Evolutionary conservation across 2,797 vertebrate genomes (phyloP).

Genomic region (Betta splendens): DNA sequence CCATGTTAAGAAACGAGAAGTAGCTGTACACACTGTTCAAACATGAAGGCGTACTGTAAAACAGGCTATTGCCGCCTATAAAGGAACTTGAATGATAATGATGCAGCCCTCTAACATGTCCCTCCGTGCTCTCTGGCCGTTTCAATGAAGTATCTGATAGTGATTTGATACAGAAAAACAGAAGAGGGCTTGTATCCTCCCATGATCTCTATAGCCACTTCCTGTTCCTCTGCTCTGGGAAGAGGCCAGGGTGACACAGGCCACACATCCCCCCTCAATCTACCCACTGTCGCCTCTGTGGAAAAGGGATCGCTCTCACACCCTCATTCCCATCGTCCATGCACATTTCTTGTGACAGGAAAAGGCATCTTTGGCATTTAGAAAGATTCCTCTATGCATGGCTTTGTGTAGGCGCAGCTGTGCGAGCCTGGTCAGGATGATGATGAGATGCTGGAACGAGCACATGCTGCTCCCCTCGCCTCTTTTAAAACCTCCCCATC

Average conservation of each 20-base stretch:
- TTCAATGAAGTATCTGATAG: slow-evolving; percentile 76
- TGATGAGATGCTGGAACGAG: slow-evolving; percentile 62
- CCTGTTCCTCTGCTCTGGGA: slow-evolving; percentile 78
- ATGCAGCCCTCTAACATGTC: slow-evolving; percentile 42
- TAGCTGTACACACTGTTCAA: background rate
- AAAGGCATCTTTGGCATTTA: slow-evolving; percentile 70
- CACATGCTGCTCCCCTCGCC: slow-evolving; percentile 14
- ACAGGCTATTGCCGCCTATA: slow-evolving; percentile 10
- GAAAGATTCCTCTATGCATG: slow-evolving; percentile 67
- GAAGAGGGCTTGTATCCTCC: slow-evolving; percentile 76
- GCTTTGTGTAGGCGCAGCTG: slow-evolving; percentile 78
- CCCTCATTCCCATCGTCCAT: slow-evolving; percentile 51
- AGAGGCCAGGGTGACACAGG: slow-evolving; percentile 76
- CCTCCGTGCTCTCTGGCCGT: slow-evolving; percentile 41
- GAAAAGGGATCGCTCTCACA: slow-evolving; percentile 63
- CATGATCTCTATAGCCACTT: slow-evolving; percentile 74
- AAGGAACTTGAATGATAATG: slow-evolving; percentile 39
- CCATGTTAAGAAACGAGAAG: slow-evolving; percentile 1
- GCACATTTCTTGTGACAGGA: slow-evolving; percentile 67
- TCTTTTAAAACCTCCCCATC: slow-evolving; percentile 31
- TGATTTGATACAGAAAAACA: slow-evolving; percentile 73
- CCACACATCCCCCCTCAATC: slow-evolving; percentile 81
- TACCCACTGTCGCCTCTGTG: slow-evolving; percentile 75
- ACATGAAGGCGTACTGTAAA: slow-evolving; percentile 20
- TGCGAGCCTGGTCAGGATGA: slow-evolving; percentile 49